Percentiles rank a stretch among this genome's conserved stretches.
Evolutionary conservation across 1,140 invertebrate species (phyloP).

Genomic region (Pogonomyrmex barbatus): DNA sequence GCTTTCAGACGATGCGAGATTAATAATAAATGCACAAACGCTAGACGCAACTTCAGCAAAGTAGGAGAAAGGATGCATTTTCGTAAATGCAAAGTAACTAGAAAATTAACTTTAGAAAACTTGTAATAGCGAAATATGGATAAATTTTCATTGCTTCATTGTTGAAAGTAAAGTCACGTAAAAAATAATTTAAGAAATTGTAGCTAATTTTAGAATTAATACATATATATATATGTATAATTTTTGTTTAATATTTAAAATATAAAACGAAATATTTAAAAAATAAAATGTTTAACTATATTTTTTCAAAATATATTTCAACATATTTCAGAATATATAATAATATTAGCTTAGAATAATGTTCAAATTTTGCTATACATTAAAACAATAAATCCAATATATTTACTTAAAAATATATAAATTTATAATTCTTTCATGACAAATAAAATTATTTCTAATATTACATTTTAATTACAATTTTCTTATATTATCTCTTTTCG

Average conservation of each 20-base stretch:
- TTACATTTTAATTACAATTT: background rate
- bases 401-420: background rate
- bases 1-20: conserved; percentile 36
- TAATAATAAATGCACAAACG: conserved; percentile 12
- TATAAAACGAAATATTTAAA: background rate
- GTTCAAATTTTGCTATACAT: too few relatives aligned
- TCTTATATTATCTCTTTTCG: background rate
- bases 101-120: background rate
- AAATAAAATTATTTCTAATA: background rate
- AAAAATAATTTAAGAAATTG: background rate
- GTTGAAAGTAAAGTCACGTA: background rate
- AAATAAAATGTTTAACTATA: background rate
- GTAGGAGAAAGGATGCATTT: background rate
- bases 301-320: too few relatives aligned
- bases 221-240: background rate
- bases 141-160: background rate
- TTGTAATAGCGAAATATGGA: background rate
- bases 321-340: too few relatives aligned
- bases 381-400: too few relatives aligned
- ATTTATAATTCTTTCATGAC: background rate
- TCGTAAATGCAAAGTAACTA: conserved; percentile 23
- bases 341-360: too few relatives aligned
- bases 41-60: background rate
- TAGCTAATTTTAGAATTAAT: background rate
- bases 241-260: too few relatives aligned